phyloP scores from a whole-genome alignment of 2,113 vertebrate species.

The Cyprinus carpio region DNA sequence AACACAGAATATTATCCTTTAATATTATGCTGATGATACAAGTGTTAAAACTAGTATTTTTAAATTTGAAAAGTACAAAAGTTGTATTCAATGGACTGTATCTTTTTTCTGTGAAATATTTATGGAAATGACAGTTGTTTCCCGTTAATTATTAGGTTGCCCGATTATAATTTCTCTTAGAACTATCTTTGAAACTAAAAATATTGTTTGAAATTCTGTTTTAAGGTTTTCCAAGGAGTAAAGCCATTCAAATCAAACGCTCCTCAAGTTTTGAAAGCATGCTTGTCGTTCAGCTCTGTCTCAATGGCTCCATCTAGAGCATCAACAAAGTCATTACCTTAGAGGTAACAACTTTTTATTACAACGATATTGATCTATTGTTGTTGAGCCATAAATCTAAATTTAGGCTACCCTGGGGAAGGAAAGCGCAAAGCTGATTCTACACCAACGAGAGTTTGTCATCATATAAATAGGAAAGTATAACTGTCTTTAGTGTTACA shows the following conservation, averaged over 20 bases:
- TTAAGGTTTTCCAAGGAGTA: background rate
- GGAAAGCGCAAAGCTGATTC: background rate
- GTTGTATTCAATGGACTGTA: background rate
- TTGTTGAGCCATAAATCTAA: background rate
- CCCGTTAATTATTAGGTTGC: background rate
- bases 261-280: background rate
- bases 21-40: background rate
- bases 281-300: background rate
- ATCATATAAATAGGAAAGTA: background rate
- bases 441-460: background rate
- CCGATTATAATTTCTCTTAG: background rate
- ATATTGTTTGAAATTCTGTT: background rate
- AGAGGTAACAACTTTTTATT: background rate
- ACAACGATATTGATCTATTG: background rate
- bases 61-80: background rate
- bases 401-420: background rate
- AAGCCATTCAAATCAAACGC: background rate
- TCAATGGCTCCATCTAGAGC: constrained; percentile 59
- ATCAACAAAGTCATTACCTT: background rate
- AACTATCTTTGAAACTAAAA: background rate
- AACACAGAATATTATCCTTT: background rate
- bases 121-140: background rate
- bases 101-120: background rate
- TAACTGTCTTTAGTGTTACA: background rate
- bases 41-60: background rate